Evolutionary conservation across 2,888 invertebrate species (phyloP), one percentile per base, ranked within the genome.

Genomic region (Agonopterix heracliana): DNA sequence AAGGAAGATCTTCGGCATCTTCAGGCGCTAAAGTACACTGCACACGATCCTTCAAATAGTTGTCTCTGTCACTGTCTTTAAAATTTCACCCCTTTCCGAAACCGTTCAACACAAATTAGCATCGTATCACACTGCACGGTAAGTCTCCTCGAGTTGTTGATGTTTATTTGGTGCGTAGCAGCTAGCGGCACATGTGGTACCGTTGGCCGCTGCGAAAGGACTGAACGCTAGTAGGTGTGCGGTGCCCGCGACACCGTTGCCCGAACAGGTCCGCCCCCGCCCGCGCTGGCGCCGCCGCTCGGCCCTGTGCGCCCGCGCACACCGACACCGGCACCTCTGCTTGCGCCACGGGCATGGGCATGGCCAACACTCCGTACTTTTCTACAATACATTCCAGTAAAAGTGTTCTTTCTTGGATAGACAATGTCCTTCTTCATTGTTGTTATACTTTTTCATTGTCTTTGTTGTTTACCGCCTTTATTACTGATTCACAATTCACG

Each of bases 1-100:
- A 69, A 96, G 88, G 89, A 96, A 96, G 86, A 96, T 96, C 91
- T 96, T 96, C 91, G 96, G 96, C 96, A 96, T 96, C 73, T 88
- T 88, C 68, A 59, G 58, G 70, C 61, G 66, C 71, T 74, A 71
- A 55, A 59, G 53, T 68, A 70, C 87, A 88, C 86, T 82, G 71
- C 87, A 88, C 87, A 81, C 64, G 72, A 81, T 83, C 78, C 82
- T 71, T 74, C 54, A n/a, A 26, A 38, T 71, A 71, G 78, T 74
- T 69, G 72, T 81, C 64, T 76, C 62, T 78, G 63, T 78, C 81
- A 84, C 85, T 73, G 65, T 86, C 84, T 78, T 63, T 78, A 65
- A 78, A 64, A 69, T 74, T 72, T 71, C 82, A 69, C 68, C 63
- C 61, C 63, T 61, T 26, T 68, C 66, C 63, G 59, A 62, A 60